These are phyloP conservation scores for Clitarchus hookeri DNA, from an alignment of 2,888 invertebrate species.

Conservation along the genomic window DNA sequence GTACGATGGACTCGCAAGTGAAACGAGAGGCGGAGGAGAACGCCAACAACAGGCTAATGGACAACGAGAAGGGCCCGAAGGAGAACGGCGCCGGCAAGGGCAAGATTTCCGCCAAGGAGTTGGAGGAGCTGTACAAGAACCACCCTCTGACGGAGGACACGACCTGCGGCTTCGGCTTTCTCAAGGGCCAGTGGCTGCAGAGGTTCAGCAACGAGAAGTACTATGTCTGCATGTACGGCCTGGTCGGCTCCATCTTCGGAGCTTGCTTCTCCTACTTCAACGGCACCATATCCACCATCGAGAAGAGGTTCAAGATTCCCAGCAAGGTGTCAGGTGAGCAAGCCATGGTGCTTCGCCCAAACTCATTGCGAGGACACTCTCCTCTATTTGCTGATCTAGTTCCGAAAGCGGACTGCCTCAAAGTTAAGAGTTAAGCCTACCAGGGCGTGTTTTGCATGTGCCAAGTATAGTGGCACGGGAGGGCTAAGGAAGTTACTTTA, in stretches of 20 bases:
- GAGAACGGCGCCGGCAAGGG: neutral
- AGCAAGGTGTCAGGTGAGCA: slow-evolving; percentile 67
- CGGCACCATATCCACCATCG: slow-evolving; percentile 74
- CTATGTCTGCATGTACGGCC: slow-evolving; percentile 66
- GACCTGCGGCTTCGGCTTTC: slow-evolving; percentile 66
- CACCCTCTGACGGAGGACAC: slow-evolving; percentile 65
- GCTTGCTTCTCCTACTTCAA: slow-evolving; percentile 73
- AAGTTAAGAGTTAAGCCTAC: too few relatives aligned
- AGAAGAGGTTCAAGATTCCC: slow-evolving; percentile 74
- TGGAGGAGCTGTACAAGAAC: slow-evolving; percentile 57
- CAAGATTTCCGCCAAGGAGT: slow-evolving; percentile 29
- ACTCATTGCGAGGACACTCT: neutral
- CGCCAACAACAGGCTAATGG: neutral
- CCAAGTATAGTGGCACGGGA: too few relatives aligned
- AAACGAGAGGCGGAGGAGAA: neutral
- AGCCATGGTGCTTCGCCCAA: neutral
- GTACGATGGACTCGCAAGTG: neutral
- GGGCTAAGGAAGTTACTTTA: too few relatives aligned
- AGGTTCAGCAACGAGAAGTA: slow-evolving; percentile 63
- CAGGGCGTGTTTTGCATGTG: too few relatives aligned
- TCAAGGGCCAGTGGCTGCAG: slow-evolving; percentile 63
- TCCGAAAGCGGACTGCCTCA: too few relatives aligned
- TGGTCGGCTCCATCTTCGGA: slow-evolving; percentile 69
- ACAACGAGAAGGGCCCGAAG: neutral
- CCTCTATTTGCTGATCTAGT: too few relatives aligned